Base-by-base conservation (phyloP, 2,888 invertebrate species). In the Meiosimyza decipiens region DNA sequence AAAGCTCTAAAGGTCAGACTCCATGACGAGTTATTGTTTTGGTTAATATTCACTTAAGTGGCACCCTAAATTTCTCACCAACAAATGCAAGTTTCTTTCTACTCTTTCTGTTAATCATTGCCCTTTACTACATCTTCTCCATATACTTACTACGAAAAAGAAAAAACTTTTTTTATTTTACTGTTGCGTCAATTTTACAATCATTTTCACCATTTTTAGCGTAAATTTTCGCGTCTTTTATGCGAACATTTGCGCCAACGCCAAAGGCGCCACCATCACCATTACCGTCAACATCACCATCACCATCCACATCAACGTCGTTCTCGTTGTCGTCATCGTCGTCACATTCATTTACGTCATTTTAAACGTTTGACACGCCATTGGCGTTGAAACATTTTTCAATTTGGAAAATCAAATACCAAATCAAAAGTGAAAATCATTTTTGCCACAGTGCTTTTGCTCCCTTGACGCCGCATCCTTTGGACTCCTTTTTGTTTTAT, bases 331-430 rank as follows among this genome's bases (percentile, higher is more conserved):
- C 18, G 50, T 16, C 50, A 16, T 55, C n/a, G 60, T 33, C 59
- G 9, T 64, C 55, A 64, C 63, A n/a, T 63, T 55, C 57, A 59
- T 69, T 69, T 40, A 59, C 51, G 59, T 47, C 50, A 65, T 66
- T 40, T 57, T 64, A 54, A 66, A 52, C 40, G 54, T 66, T 67
- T 55, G 55, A 55, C 57, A 50, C 65, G 51, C 50, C 65, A 49
- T 28, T 50, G 67, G 57, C 67, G 16, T 57, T 67, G 47, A 67
- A 67, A 49, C 22, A 55, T 66, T 67, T 67, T 67, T 55, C 57
- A 57, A 67, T 67, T 67, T 49, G 18, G 13, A 11, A 67, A 67
- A 57, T 57, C 67, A 47, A 47, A 57, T 22, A 57, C 49, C 15
- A 67, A 40, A 40, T 40, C 40, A 40, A 40, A 40, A 40, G 40